phyloP scores from a whole-genome alignment of 2,888 invertebrate genomes.

The Subacronicta megacephala region DNA sequence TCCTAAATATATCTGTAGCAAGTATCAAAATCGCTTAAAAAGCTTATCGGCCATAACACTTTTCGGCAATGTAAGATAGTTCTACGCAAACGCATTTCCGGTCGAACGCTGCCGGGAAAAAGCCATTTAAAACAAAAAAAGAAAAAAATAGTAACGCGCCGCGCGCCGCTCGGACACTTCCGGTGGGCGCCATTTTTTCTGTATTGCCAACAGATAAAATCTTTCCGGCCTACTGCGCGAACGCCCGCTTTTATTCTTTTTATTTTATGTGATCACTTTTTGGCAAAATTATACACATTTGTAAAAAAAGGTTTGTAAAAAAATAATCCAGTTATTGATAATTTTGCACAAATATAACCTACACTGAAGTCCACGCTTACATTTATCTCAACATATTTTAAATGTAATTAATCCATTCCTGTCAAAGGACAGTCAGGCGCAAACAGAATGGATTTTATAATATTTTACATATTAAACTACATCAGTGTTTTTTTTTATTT shows the following conservation, averaged over 20 bases:
- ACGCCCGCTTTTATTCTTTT: constrained; percentile 84
- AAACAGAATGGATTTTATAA: neutral
- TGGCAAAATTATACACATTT: constrained; percentile 76
- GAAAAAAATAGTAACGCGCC: constrained; percentile 87
- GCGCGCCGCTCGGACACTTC: constrained; percentile 89
- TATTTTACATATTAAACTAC: neutral
- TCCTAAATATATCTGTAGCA: constrained; percentile 67
- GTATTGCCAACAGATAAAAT: constrained; percentile 90
- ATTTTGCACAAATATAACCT: neutral
- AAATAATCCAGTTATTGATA: too few relatives aligned
- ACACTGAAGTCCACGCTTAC: too few relatives aligned
- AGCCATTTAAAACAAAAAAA: constrained; percentile 89
- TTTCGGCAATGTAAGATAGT: constrained; percentile 79
- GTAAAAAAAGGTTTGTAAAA: constrained; percentile 45
- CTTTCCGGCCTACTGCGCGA: constrained; percentile 89
- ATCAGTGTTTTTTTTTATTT: constrained; percentile 1
- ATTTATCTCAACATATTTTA: too few relatives aligned
- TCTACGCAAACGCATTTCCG: constrained; percentile 90
- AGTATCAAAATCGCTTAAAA: constrained; percentile 77
- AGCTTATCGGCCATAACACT: constrained; percentile 74
- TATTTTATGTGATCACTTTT: constrained; percentile 81
- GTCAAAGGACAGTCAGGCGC: too few relatives aligned
- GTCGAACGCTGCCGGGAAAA: constrained; percentile 88
- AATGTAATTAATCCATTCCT: too few relatives aligned
- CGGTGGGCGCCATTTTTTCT: constrained; percentile 90